These are phyloP conservation scores for Scaptomyza pallida DNA, from an alignment of 1,140 invertebrate genomes.

Conservation along the genomic window DNA sequence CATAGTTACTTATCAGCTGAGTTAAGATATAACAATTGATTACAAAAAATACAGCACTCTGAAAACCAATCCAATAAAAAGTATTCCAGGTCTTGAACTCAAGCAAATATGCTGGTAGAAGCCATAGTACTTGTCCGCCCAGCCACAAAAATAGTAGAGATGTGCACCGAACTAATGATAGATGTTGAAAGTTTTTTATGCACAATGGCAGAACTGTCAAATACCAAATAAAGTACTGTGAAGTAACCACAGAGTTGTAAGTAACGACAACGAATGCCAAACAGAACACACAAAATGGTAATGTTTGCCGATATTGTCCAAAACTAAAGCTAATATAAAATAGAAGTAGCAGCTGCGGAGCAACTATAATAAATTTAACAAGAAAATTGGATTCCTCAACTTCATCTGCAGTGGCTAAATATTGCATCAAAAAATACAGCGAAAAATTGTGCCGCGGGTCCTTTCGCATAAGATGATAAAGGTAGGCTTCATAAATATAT, in stretches of 20 bases:
- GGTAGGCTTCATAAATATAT: constrained; percentile 95
- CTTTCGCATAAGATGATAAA: constrained; percentile 95
- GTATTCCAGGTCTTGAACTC: constrained; percentile 95
- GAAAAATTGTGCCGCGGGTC: constrained; percentile 99
- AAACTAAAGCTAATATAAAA: constrained; percentile 90
- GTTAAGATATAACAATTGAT: constrained; percentile 90
- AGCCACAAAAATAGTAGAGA: constrained; percentile 89
- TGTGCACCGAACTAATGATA: constrained; percentile 85
- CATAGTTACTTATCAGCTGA: constrained; percentile 87
- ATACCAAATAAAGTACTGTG: constrained; percentile 99
- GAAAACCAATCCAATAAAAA: constrained; percentile 92
- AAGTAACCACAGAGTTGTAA: constrained; percentile 98
- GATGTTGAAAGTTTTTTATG: constrained; percentile 87
- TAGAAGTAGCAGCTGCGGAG: constrained; percentile 90
- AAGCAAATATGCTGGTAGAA: constrained; percentile 94
- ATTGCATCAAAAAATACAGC: constrained; percentile 96
- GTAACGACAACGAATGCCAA: constrained; percentile 95
- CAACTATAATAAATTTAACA: constrained; percentile 88
- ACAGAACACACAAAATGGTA: constrained; percentile 93
- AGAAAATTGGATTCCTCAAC: constrained; percentile 84
- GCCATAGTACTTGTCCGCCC: constrained; percentile 92
- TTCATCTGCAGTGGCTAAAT: constrained; percentile 88
- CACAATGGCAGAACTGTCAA: constrained; percentile 93
- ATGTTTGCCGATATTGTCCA: constrained; percentile 87
- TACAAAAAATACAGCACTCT: constrained; percentile 90